Conservation (phyloP, 2,113 vertebrate genomes). For the Abramis brama region DNA sequence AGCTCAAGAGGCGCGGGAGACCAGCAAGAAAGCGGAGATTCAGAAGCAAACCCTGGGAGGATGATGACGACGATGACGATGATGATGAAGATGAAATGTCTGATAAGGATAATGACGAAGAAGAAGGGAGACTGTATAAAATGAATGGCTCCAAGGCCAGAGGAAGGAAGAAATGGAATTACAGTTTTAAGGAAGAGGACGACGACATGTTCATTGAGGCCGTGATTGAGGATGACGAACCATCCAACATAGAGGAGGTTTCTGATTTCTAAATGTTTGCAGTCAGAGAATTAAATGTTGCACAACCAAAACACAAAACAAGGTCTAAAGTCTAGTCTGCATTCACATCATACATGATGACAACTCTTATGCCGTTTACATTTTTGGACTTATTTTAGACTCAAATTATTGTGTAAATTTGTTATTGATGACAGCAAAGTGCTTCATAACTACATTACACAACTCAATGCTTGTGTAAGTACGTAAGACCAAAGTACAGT, state of each 20-base stretch:
- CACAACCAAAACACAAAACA: background rate
- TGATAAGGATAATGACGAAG: conserved; percentile 24
- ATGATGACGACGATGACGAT: conserved; percentile 27
- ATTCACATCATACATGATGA: background rate
- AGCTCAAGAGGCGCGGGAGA: conserved; percentile 17
- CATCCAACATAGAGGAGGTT: conserved; percentile 30
- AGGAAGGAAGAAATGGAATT: conserved; percentile 27
- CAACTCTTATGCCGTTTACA: background rate
- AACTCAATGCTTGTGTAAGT: background rate
- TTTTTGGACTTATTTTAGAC: background rate
- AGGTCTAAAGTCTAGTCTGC: background rate
- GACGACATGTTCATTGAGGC: background rate
- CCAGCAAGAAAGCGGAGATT: background rate
- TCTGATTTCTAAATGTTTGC: background rate
- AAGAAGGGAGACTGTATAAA: background rate
- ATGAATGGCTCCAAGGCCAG: background rate
- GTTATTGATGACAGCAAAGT: background rate
- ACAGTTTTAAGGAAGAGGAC: conserved; percentile 24
- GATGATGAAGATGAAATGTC: conserved; percentile 24
- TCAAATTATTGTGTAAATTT: background rate
- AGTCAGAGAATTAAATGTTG: background rate
- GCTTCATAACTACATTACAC: background rate
- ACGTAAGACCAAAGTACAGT: background rate
- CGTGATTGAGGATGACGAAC: conserved; percentile 27
- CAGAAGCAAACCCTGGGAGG: conserved; percentile 26